Percentiles rank a stretch among this genome's conserved stretches.
Evolutionary conservation across 2,113 vertebrate species (phyloP).

Genomic region (Calcarius ornatus): DNA sequence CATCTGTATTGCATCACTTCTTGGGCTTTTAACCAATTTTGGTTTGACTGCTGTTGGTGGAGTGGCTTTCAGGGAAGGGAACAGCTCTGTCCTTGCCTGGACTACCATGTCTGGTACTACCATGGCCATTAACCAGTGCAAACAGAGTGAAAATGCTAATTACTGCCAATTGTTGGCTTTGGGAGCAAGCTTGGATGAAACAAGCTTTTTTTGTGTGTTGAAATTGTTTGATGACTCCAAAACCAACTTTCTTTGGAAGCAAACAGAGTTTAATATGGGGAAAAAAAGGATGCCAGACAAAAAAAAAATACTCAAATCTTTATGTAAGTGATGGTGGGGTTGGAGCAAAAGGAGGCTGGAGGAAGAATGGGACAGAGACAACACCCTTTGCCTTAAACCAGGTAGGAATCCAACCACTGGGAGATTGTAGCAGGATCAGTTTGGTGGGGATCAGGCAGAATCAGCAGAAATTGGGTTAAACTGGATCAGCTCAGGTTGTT

Average conservation of each 20-base stretch:
- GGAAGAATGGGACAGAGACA: background rate
- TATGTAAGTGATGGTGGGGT: background rate
- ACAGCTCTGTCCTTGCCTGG: background rate
- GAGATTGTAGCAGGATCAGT: background rate
- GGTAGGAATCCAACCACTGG: background rate
- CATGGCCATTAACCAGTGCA: background rate
- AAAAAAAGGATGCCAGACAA: background rate
- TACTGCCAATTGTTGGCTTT: background rate
- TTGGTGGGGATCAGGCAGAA: background rate
- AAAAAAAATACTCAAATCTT: background rate
- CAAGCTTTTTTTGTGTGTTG: fast-evolving
- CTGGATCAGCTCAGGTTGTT: background rate
- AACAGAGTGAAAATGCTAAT: background rate
- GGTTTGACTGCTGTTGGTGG: background rate
- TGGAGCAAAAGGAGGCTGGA: background rate
- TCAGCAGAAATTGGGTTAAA: background rate
- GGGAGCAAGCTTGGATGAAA: background rate
- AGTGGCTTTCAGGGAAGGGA: background rate
- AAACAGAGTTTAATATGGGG: background rate
- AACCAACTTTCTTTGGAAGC: background rate
- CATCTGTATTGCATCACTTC: background rate
- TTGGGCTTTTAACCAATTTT: background rate
- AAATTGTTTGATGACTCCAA: background rate
- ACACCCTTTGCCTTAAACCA: background rate
- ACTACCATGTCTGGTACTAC: background rate